Base-by-base conservation (phyloP, 2,797 vertebrate genomes). In the Apogon talboti region DNA sequence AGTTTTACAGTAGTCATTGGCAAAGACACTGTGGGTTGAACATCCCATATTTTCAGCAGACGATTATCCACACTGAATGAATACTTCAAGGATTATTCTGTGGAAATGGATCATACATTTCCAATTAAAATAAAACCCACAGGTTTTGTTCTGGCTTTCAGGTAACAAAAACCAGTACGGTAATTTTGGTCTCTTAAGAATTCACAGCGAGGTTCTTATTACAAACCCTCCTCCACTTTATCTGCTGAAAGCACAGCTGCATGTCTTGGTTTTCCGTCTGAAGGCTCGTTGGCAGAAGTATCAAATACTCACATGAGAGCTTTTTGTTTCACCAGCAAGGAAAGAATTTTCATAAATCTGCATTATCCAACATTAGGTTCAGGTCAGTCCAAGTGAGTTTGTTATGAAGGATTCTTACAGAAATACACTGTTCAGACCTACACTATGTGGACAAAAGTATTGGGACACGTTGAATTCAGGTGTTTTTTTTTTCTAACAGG, bases 191-290 rank as follows among this genome's bases (percentile, higher is more conserved):
- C 42, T 41, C 7, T 57, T 12, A 14, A 47, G 46, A 48, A 24
- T 52, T 66, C 51, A 37, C 6, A 42, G 41, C 15, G 18, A 54
- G 43, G 43, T 45, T 62, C 19, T 42, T 33, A 54, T 60, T 64
- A 35, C 2, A 66, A 10, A 35, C 3, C 41, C 40, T 45, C 28
- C 37, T 64, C 6, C 7, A 0, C 44, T 24, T 8, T 15, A 54
- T 57, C 53, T 59, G 28, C 42, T 47, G 11, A 55, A 15, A 60
- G 28, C 38, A 54, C 46, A 66, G 42, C 44, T 59, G 6, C 28
- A 1, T 0, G 2, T 44, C 42, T 41, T 14, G 46, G 12, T 41
- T 28, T 38, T 47, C 24, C 53, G 12, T 45, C 49, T 28, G 24
- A 65, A 55, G 56, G 37, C 37, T 28, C n/a, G 12, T n/a, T 54